Evolutionary conservation across 2,113 vertebrate genomes (phyloP), one percentile per base, ranked within the genome.

Genomic region (Petromus typicus): DNA sequence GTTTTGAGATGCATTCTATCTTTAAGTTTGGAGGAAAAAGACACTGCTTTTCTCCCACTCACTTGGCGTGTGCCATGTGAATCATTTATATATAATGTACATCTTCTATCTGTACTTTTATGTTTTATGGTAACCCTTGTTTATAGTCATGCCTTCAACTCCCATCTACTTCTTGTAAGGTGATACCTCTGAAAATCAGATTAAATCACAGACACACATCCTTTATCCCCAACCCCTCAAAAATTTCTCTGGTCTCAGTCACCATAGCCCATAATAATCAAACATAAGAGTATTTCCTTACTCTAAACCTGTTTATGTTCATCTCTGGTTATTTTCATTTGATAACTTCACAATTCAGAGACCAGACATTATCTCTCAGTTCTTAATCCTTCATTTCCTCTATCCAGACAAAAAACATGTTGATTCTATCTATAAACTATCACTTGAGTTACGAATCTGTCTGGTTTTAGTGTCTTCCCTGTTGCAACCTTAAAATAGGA

Each of bases 401-500:
- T 83, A 16, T 83, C 34, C 37, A 59, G 34, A 25, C 57, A 73
- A 92, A 27, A 51, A 51, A 51, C 25, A 59, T 45, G 22, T 61
- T 81, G 67, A 61, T 89, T 96, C 32, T 88, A 54, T 10, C 11
- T 88, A 66, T n/a, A 90, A 81, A 94, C 20, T 56, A 89, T 76
- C 22, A 63, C 75, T 78, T 93, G 71, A 76, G 11, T 88, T 86
- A 86, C 79, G 92, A 91, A 79, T 92, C 89, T 86, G 40, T 86
- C 86, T 78, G 37, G 43, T 75, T 95, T 94, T 91, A 94, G 78
- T 71, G 81, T 94, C 37, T 75, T 96, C 63, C n/a, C 61, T 63
- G n/a, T 91, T 89, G 63, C 69, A 69, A 51, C 83, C 89, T 96
- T 89, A 94, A 91, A 89, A 91, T 94, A 89, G 76, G n/a, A 32